A percentile compares a stretch with the other conserved stretches of the same genome.
Conservation (phyloP, 2,113 vertebrate species). For the Capricornis sumatraensis region DNA sequence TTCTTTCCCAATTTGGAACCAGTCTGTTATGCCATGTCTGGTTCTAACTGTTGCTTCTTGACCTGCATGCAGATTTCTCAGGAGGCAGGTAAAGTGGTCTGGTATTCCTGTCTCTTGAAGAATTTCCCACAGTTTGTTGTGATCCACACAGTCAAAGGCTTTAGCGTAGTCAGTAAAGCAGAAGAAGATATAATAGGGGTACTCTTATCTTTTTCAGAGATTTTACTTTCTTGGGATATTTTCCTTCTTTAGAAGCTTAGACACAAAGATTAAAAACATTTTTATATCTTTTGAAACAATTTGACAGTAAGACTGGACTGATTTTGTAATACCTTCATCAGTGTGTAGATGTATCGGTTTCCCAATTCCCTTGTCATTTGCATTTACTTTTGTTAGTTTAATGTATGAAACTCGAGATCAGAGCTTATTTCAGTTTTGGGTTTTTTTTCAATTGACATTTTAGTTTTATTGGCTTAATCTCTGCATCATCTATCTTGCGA, state of each 20-base stretch:
- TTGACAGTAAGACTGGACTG: neutral
- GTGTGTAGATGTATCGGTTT: neutral
- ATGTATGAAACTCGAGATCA: neutral
- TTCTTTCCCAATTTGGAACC: neutral
- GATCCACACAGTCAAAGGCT: neutral
- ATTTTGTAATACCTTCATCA: neutral
- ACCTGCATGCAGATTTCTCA: neutral
- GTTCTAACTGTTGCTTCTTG: neutral
- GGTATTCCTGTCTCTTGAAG: neutral
- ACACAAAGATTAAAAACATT: neutral
- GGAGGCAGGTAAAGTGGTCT: neutral
- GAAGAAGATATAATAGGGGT: neutral
- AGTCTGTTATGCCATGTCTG: neutral
- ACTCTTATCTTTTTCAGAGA: neutral
- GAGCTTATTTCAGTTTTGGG: neutral
- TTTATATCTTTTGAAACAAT: neutral
- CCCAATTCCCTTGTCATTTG: neutral
- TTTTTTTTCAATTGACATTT: neutral
- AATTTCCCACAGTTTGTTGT: neutral
- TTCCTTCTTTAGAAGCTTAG: neutral
- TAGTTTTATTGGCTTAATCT: neutral
- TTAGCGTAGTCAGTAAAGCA: neutral
- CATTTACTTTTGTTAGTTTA: conserved; percentile 5
- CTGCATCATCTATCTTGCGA: neutral
- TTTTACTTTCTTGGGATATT: neutral